Base-by-base conservation (phyloP, 2,797 vertebrate genomes). In the Alfaro cultratus region DNA sequence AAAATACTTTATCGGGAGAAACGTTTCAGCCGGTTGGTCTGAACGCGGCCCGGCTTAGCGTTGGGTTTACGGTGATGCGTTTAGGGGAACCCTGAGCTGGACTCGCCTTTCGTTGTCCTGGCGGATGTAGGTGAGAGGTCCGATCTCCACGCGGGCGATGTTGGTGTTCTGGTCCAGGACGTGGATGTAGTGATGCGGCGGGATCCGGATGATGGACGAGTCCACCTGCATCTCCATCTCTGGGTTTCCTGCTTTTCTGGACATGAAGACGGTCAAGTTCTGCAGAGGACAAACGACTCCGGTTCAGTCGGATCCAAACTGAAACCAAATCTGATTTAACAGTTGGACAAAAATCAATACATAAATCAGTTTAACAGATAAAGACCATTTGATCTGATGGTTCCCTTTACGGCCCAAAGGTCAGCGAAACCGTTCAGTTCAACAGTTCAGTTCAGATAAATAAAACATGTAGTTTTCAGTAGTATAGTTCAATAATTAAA, bases 151-250 rank as follows among this genome's bases (percentile, higher is more conserved):
- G 0, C 94, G 96, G 80, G 96, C 96, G 82, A 98, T 97, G 62
- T 98, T 98, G 85, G 96, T 97, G 93, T 97, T 98, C 95, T 97
- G 97, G 94, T 98, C 97, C 92, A 98, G 89, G 1, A 98, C 97
- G 3, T 98, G 97, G 91, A 97, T 97, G 91, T 97, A 98, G 87
- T 97, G 93, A 80, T 98, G 97, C 0, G 97, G 97, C 0, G 97
- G 97, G 88, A 98, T 98, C 43, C 97, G 95, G 91, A 98, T 97
- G 94, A 98, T 97, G 1, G 97, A 97, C 1, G 93, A 90, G 0
- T 95, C 96, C 29, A 91, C 72, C 81, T 82, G 57, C 0, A 53
- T 60, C 15, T 93, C 89, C 0, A 23, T 0, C 21, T 91, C 89
- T 0, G 0, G 3, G 74, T 4, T 86, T 29, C 75, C 88, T 11